Evolutionary conservation across 2,797 vertebrate species (phyloP).

Genomic region (Phylloscopus collybita): DNA sequence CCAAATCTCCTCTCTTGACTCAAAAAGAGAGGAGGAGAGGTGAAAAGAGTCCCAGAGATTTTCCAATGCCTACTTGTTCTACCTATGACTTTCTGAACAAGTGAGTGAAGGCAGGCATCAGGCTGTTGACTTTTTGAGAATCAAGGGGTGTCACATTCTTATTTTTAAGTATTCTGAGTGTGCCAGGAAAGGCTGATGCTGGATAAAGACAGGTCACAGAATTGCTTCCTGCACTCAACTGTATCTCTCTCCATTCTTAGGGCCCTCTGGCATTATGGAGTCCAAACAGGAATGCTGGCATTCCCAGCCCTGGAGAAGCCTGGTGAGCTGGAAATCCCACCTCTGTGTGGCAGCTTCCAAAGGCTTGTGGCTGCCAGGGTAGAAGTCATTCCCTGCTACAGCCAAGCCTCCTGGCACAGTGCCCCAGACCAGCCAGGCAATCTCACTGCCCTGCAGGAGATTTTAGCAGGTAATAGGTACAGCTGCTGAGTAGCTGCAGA

Average conservation of each 20-base stretch:
- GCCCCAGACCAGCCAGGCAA: background rate
- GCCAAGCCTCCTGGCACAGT: background rate
- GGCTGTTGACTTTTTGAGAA: background rate
- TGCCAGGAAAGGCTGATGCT: constrained; percentile 7
- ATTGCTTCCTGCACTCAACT: background rate
- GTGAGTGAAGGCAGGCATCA: background rate
- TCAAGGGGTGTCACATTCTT: background rate
- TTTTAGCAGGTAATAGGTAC: background rate
- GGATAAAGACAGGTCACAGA: background rate
- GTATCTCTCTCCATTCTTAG: background rate
- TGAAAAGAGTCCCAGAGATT: background rate
- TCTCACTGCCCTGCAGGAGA: background rate
- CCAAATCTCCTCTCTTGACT: background rate
- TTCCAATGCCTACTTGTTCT: background rate
- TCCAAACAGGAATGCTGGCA: background rate
- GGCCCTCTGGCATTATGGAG: background rate
- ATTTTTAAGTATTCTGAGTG: background rate
- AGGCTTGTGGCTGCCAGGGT: background rate
- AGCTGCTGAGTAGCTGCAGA: background rate
- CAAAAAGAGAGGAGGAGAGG: background rate
- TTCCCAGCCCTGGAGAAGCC: background rate
- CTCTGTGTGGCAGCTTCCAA: background rate
- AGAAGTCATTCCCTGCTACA: background rate
- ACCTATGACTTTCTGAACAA: background rate
- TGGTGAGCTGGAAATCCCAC: background rate